phyloP scores from a whole-genome alignment of 2,113 vertebrate species.

The Oostethus manadensis region DNA sequence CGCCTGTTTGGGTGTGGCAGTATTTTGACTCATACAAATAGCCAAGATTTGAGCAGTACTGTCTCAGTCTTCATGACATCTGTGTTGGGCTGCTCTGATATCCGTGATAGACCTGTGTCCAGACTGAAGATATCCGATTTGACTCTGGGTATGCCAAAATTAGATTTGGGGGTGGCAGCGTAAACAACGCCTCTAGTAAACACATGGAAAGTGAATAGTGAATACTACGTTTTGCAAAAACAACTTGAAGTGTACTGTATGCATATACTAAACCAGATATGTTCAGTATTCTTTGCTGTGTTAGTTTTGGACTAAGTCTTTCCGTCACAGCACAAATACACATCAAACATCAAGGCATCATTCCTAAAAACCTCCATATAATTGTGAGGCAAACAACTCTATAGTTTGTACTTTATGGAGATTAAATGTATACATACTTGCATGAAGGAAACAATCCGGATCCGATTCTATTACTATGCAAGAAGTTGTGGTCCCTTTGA shows the following conservation, averaged over 20 bases:
- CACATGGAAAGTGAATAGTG: too few relatives aligned
- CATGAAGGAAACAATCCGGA: slow-evolving; percentile 33
- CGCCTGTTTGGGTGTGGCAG: too few relatives aligned
- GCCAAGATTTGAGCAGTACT: too few relatives aligned
- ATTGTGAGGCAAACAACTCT: slow-evolving; percentile 39
- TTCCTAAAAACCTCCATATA: slow-evolving; percentile 13
- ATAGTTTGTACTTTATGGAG: slow-evolving; percentile 45
- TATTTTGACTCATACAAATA: too few relatives aligned
- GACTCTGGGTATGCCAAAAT: too few relatives aligned
- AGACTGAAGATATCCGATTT: too few relatives aligned
- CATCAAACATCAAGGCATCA: slow-evolving; percentile 21
- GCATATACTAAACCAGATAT: background rate
- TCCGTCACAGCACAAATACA: slow-evolving; percentile 27
- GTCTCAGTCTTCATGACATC: too few relatives aligned
- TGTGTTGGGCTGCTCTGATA: too few relatives aligned
- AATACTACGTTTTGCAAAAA: background rate
- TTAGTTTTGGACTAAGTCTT: background rate
- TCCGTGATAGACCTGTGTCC: too few relatives aligned
- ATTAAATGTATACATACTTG: slow-evolving; percentile 47
- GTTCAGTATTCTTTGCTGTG: background rate
- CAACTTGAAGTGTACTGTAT: background rate
- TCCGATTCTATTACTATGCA: slow-evolving; percentile 30
- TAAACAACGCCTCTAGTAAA: too few relatives aligned
- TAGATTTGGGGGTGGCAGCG: too few relatives aligned
- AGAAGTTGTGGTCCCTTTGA: slow-evolving; percentile 33